phyloP scores from a whole-genome alignment of 2,113 vertebrate genomes.

The Phaethornis superciliosus region DNA sequence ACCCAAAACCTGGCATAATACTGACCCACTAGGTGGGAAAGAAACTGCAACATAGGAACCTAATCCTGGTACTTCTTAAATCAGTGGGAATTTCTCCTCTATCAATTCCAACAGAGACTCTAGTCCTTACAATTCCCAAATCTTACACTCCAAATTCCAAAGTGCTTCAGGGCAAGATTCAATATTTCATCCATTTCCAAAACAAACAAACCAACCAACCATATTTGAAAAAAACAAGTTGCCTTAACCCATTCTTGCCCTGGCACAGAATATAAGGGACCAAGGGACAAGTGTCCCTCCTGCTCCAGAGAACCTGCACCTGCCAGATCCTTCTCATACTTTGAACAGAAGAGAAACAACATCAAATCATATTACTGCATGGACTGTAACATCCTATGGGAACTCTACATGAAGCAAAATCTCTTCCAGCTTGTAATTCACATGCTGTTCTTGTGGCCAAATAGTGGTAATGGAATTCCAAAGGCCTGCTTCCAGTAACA shows the following conservation, averaged over 20 bases:
- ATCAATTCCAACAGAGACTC: neutral
- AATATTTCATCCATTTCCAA: neutral
- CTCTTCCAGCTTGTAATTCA: constrained; percentile 11
- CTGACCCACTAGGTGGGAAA: neutral
- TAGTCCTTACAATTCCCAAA: neutral
- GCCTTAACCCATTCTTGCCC: neutral
- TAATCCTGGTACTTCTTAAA: neutral
- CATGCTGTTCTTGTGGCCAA: neutral
- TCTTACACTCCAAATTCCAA: neutral
- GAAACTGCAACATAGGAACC: neutral
- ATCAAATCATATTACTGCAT: neutral
- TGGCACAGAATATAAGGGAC: neutral
- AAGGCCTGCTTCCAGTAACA: constrained; percentile 22
- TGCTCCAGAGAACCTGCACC: neutral
- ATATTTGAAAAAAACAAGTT: neutral
- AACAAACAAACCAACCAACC: too few species aligned
- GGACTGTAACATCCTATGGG: neutral
- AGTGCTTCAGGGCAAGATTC: neutral
- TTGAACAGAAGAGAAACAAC: neutral
- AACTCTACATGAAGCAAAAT: constrained; percentile 14
- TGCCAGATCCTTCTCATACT: neutral
- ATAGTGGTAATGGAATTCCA: neutral
- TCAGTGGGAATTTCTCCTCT: neutral
- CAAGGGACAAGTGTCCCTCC: neutral
- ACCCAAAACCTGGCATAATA: neutral